A percentile compares a stretch with the other conserved stretches of the same genome.
Evolutionary conservation across 2,113 vertebrate species (phyloP).

Genomic region (Tringa solitaria): DNA sequence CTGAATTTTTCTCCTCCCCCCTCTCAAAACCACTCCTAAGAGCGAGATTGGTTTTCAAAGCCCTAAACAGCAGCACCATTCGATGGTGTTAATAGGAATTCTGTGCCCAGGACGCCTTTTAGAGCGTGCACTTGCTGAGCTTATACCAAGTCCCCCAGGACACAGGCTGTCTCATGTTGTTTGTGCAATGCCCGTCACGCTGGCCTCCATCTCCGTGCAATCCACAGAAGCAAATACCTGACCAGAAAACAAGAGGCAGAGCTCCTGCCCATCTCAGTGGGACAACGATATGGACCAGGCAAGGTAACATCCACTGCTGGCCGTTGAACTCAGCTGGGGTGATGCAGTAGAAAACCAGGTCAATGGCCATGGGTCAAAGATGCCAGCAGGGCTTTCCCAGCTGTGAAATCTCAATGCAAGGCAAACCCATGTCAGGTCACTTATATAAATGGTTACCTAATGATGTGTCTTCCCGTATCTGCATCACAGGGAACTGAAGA

Average conservation of each 20-base stretch:
- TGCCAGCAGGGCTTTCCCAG: background rate
- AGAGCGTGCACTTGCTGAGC: accelerated
- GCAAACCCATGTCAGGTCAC: background rate
- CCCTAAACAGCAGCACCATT: background rate
- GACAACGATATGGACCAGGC: accelerated
- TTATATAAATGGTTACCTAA: background rate
- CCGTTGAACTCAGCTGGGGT: background rate
- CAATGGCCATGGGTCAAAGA: background rate
- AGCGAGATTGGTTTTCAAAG: background rate
- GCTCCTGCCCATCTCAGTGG: background rate
- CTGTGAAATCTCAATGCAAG: background rate
- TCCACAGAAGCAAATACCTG: background rate
- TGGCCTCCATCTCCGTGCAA: background rate
- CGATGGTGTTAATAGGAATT: background rate
- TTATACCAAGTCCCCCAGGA: background rate
- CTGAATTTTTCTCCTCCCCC: accelerated
- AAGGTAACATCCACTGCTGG: accelerated
- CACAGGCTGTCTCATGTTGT: background rate
- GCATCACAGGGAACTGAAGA: background rate
- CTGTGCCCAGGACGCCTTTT: background rate
- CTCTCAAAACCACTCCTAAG: background rate
- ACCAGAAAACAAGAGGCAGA: background rate
- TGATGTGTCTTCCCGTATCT: background rate
- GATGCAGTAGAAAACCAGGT: background rate
- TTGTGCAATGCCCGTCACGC: background rate